Percentiles rank a stretch among this genome's conserved stretches.
phyloP scores from a whole-genome alignment of 2,888 invertebrate species.

The Zygogramma bicolorata region DNA sequence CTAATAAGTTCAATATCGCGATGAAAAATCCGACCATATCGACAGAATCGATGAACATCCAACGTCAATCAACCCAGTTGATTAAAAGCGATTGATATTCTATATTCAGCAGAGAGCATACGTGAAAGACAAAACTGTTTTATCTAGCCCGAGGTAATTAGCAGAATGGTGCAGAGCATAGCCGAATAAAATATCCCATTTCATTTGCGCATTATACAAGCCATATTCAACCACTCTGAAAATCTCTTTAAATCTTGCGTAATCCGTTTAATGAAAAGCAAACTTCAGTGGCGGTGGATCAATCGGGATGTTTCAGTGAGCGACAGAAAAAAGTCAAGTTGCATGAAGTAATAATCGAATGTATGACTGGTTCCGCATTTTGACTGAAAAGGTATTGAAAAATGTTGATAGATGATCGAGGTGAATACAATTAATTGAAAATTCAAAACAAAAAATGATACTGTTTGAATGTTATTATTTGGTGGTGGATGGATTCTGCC shows the following conservation, averaged over 20 bases:
- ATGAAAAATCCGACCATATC: neutral
- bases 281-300: neutral
- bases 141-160: conserved; percentile 25
- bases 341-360: neutral
- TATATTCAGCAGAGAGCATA: neutral
- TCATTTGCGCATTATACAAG: conserved; percentile 30
- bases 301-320: neutral
- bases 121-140: conserved; percentile 6
- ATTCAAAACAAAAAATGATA: too few species aligned
- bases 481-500: too few species aligned
- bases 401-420: too few species aligned
- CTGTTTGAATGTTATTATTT: too few species aligned
- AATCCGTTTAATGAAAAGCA: neutral
- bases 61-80: neutral
- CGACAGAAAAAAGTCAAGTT: neutral
- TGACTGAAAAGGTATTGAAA: neutral
- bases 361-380: neutral
- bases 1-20: neutral
- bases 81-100: conserved; percentile 1
- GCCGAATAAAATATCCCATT: conserved; percentile 33
- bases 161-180: conserved; percentile 23
- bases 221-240: neutral
- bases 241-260: conserved; percentile 1
- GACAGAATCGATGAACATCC: neutral
- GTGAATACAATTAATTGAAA: too few species aligned